A percentile compares a stretch with the other conserved stretches of the same genome.
Conservation (phyloP, 53 echinoderm and acorn worm species). For the Paelopatides confundens region DNA sequence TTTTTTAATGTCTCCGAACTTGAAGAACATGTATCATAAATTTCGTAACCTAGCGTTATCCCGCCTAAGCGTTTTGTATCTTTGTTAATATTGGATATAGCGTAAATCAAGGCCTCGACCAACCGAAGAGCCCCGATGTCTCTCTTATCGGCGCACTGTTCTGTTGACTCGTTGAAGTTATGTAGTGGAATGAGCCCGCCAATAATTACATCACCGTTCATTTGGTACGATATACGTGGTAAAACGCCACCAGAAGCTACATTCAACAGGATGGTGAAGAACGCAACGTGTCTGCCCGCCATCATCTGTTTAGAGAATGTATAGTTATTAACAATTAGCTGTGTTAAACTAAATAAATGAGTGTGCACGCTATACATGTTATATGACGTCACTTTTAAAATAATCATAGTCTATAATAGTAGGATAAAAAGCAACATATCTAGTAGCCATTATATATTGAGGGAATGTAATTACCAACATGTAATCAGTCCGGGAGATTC, state of each 20-base stretch:
- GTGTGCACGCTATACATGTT: too few relatives aligned
- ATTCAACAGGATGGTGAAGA: background rate
- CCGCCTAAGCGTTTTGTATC: conserved; percentile 47
- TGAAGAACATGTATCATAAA: conserved; percentile 67
- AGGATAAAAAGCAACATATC: too few relatives aligned
- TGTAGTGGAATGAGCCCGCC: conserved; percentile 74
- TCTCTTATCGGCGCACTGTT: conserved; percentile 21
- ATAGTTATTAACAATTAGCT: too few relatives aligned
- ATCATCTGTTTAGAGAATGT: too few relatives aligned
- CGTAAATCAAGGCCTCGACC: conserved; percentile 68
- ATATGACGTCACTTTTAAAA: too few relatives aligned
- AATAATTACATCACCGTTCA: conserved; percentile 64
- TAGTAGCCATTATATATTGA: too few relatives aligned
- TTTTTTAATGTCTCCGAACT: conserved; percentile 46
- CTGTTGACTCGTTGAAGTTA: background rate
- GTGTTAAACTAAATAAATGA: too few relatives aligned
- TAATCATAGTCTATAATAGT: too few relatives aligned
- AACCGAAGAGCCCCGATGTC: conserved; percentile 43
- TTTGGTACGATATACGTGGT: conserved; percentile 20
- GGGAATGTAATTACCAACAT: too few relatives aligned
- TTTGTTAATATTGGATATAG: conserved; percentile 38
- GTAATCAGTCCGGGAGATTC: too few relatives aligned
- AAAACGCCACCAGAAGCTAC: background rate
- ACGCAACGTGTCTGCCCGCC: background rate
- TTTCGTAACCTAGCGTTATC: conserved; percentile 64